A percentile compares a stretch with the other conserved stretches of the same genome.
Conservation (phyloP, 1,140 invertebrate genomes). For the Drosophila tropicalis region DNA sequence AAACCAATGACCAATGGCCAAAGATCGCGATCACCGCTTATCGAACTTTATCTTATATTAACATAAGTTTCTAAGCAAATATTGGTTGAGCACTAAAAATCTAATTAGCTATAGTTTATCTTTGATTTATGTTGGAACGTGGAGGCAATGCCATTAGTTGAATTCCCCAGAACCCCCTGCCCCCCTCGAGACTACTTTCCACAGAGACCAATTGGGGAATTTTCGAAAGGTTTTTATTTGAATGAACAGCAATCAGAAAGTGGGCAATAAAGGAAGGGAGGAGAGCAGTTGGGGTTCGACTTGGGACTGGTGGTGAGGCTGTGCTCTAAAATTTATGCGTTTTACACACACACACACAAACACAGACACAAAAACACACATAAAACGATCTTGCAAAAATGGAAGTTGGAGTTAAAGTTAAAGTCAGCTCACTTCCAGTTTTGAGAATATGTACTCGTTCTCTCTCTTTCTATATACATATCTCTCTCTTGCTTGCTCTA, state of each 20-base stretch:
- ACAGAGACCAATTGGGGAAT: no score
- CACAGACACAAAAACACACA: not conserved
- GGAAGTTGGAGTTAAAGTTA: slow-evolving; percentile 34
- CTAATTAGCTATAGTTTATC: no score
- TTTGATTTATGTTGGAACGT: no score
- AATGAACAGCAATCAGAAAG: not conserved
- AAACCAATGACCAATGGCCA: no score
- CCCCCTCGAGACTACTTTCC: no score
- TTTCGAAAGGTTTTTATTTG: no score
- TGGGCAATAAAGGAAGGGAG: not conserved
- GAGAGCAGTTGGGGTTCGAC: not conserved
- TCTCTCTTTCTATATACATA: not conserved
- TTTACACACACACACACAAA: slow-evolving; percentile 18
- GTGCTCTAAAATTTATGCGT: slow-evolving; percentile 75
- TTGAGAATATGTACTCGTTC: slow-evolving; percentile 30
- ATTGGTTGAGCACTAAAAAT: no score
- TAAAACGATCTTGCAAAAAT: not conserved
- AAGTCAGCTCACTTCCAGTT: slow-evolving; percentile 58
- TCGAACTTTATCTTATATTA: no score
- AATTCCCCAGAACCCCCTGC: no score
- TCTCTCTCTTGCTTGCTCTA: slow-evolving; percentile 20
- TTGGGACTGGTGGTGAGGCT: slow-evolving; percentile 36
- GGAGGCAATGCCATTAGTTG: no score
- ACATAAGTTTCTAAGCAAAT: no score
- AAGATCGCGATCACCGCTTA: no score